phyloP scores from a whole-genome alignment of 2,888 invertebrate genomes.

The Torymus auratus region DNA sequence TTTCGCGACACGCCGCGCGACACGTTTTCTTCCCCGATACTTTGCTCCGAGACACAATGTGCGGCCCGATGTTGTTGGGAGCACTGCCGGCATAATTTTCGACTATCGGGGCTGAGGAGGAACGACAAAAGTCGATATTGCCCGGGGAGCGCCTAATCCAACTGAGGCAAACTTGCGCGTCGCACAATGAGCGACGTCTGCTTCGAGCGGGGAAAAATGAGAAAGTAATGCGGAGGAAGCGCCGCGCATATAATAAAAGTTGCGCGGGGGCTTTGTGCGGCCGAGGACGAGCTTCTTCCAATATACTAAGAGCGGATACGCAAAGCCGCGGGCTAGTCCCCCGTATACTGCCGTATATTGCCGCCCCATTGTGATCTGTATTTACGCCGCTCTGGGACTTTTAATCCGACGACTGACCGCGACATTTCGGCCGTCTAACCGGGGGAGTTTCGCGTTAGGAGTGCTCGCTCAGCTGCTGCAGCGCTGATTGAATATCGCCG shows the following conservation, averaged over 20 bases:
- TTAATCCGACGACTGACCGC: conserved; percentile 69
- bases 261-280: neutral
- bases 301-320: conserved; percentile 73
- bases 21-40: too few relatives aligned
- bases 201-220: too few relatives aligned
- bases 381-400: conserved; percentile 68
- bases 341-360: neutral
- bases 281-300: conserved; percentile 65
- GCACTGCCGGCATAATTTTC: too few relatives aligned
- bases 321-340: conserved; percentile 64
- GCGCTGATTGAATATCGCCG: too few relatives aligned
- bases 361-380: conserved; percentile 59
- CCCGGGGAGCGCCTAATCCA: neutral
- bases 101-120: too few relatives aligned
- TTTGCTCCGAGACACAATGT: too few relatives aligned
- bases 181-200: too few relatives aligned
- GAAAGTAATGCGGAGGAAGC: neutral
- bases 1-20: too few relatives aligned
- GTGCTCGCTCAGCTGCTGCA: too few relatives aligned
- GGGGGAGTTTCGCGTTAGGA: too few relatives aligned
- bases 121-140: neutral
- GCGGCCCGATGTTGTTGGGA: too few relatives aligned
- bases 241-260: conserved; percentile 15
- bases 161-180: neutral
- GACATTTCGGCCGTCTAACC: too few relatives aligned